Evolutionary conservation across 2,113 vertebrate species (phyloP), one percentile per base, ranked within the genome.

Genomic region (Willisornis vidua): DNA sequence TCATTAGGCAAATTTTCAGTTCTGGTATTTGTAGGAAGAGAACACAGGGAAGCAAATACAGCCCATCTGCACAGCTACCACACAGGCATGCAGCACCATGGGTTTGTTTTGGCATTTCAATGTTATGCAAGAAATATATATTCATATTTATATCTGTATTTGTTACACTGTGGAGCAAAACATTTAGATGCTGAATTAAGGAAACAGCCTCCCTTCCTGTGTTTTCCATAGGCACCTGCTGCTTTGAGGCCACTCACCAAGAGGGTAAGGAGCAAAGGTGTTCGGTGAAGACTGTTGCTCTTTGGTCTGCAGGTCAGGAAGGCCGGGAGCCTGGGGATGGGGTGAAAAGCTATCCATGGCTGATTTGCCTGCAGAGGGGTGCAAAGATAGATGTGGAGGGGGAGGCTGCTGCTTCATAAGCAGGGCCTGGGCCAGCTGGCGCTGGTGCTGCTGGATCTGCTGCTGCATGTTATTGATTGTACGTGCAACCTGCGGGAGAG

Each of bases 381-480:
- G 99, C 98, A 99, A 98, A 98, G 99, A 98, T 96, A 99, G 98
- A 98, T 98, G 99, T 70, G 99, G 98, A 96, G 98, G 98, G 94
- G 99, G 98, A 85, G 99, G 98, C 96, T 99, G 99, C 98, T 99
- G 99, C 98, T 99, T 99, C 98, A 98, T 98, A 92, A 99, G 98
- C 98, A 99, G 98, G 96, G 99, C 99, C 98, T 99, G 99, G 98
- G 99, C 99, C 98, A 99, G 99, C 98, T 99, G 99, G 96, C 99
- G 99, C 98, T 99, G 99, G 98, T 99, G 99, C 98, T 99, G 99
- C 98, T 99, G 99, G 98, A 99, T 99, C 98, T 99, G 99, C 98
- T 99, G 99, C 98, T 99, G 99, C 99, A 99, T 99, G 98, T 99
- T 99, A 98, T 99, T 99, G 99, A 99, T 99, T 99, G 99, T 99